These are phyloP conservation scores for Bradypus variegatus DNA, from an alignment of 2,797 vertebrate species.

Conservation along the genomic window DNA sequence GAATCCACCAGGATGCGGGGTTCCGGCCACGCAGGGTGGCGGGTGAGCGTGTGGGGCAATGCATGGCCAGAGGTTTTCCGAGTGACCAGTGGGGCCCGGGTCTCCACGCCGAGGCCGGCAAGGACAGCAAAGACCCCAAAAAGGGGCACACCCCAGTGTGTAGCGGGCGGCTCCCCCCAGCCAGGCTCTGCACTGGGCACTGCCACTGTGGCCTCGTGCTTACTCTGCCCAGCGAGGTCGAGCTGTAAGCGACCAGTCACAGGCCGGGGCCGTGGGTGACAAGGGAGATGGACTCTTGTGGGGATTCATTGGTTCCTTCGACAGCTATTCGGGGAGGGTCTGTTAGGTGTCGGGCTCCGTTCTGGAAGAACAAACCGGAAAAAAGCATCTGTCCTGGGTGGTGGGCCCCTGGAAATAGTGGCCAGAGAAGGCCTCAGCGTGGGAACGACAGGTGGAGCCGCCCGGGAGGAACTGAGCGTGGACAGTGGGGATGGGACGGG, in stretches of 20 bases:
- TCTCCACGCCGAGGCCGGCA: not conserved
- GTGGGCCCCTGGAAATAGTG: not conserved
- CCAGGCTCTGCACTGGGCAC: rapidly evolving
- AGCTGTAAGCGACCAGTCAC: not conserved
- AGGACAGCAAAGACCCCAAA: not conserved
- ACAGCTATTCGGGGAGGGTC: not conserved
- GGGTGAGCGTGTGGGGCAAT: not conserved
- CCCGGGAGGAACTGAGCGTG: not conserved
- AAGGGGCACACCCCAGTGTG: not conserved
- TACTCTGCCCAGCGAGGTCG: too few relatives aligned
- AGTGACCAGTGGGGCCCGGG: not conserved
- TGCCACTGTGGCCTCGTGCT: rapidly evolving
- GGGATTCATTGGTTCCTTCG: not conserved
- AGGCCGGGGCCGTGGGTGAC: rapidly evolving
- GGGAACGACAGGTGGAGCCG: not conserved
- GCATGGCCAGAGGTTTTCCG: not conserved
- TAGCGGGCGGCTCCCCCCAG: rapidly evolving
- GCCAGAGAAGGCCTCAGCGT: not conserved
- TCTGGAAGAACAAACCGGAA: not conserved
- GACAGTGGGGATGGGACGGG: too few relatives aligned
- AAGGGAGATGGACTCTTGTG: not conserved
- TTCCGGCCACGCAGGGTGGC: not conserved
- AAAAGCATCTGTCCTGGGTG: not conserved
- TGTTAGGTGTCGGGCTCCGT: not conserved
- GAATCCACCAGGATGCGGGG: not conserved